Base-by-base conservation (phyloP, 2,888 invertebrate species). In the Clepsis dumicolana region DNA sequence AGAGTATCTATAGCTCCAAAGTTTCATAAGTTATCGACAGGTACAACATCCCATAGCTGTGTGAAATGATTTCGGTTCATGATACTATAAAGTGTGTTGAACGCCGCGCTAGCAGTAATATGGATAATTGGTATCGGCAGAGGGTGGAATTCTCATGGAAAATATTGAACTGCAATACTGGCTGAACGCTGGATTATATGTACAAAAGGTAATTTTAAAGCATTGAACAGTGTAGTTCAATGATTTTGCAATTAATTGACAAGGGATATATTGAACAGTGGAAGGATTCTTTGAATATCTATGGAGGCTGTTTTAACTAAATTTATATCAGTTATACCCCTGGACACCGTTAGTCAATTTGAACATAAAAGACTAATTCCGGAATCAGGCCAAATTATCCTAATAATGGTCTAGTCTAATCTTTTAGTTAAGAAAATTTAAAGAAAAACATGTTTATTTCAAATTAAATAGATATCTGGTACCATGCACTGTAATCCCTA, bases 91-190 rank as follows among this genome's bases (percentile, higher is more conserved):
- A 38, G 38, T 14, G 38, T 14, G n/a, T n/a, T n/a, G 4, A 38
- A 38, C 38, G 38, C n/a, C 14, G 4, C n/a, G n/a, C n/a, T 38
- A 4, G 48, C 48, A 48, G 21, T 48, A 21, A 48, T 48, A 48
- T 18, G 44, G 48, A 48, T 48, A 21, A 48, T 44, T 44, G 44
- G 18, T 44, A 44, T 18, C 48, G 21, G 18, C 48, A 48, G 21
- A 21, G 12, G 18, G 48, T 12, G 21, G 21, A 48, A 48, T 21
- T 48, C 12, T 48, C 48, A 48, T 48, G 48, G 48, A 2, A 48
- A 48, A 48, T 48, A 21, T 48, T 48, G 21, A 21, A 48, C 2
- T 3, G 48, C 48, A 12, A 48, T 48, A 18, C 21, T 21, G 48
- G 8, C 21, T 12, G 21, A 12, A 12, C 16, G 18, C 4, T 2